phyloP scores from a whole-genome alignment of 2,113 vertebrate species.

The Neolamprologus variostigma region DNA sequence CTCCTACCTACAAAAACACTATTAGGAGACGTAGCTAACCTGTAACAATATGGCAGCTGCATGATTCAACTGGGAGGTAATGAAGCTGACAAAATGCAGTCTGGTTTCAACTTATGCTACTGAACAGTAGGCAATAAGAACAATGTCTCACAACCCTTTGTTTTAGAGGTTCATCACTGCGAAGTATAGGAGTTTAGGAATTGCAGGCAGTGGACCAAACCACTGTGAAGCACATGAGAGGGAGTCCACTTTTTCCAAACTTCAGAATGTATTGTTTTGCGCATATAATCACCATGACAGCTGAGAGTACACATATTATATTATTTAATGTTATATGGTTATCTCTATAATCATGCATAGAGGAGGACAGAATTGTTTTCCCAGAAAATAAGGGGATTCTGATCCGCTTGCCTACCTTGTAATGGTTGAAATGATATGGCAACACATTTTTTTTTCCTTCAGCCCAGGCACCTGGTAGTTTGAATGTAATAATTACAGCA shows the following conservation, averaged over 20 bases:
- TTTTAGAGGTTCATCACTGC: background rate
- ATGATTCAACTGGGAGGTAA: background rate
- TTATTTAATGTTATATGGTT: background rate
- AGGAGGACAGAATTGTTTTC: background rate
- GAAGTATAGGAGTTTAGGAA: background rate
- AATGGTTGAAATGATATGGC: background rate
- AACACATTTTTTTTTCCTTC: background rate
- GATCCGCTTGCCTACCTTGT: background rate
- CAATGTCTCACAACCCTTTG: background rate
- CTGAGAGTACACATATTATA: background rate
- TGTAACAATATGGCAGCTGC: background rate
- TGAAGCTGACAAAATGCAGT: background rate
- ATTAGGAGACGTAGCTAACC: background rate
- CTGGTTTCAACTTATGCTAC: background rate
- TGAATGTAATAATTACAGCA: background rate
- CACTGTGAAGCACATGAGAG: background rate
- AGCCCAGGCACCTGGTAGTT: background rate
- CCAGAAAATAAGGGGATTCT: background rate
- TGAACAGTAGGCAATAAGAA: background rate
- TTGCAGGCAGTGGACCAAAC: background rate
- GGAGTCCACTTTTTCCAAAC: background rate
- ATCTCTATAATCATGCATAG: background rate
- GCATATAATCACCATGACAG: background rate
- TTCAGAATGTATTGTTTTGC: background rate
- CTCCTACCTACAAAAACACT: background rate